These are phyloP conservation scores for Myanophis thanlyinensis DNA, from an alignment of 2,113 vertebrate species.

Conservation along the genomic window DNA sequence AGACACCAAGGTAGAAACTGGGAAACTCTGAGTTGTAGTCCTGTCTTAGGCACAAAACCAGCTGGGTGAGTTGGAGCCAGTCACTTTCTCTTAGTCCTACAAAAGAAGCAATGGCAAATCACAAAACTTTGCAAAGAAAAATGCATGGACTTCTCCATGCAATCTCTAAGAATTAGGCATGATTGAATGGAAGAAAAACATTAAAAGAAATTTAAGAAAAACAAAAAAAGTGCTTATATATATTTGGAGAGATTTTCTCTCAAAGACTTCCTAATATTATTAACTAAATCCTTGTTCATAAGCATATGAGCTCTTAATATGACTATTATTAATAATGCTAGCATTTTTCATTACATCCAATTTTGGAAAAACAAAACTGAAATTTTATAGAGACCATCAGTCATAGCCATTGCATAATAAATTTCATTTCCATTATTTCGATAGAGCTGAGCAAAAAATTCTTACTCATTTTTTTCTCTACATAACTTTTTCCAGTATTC, in stretches of 20 bases:
- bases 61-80: too few species aligned
- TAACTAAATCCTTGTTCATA: background rate
- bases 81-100: background rate
- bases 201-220: background rate
- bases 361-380: background rate
- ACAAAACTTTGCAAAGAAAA: background rate
- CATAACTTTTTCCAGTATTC: background rate
- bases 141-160: background rate
- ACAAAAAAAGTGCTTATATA: background rate
- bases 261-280: background rate
- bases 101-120: background rate
- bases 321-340: background rate
- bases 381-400: background rate
- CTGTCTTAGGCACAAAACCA: too few species aligned
- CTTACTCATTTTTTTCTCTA: background rate
- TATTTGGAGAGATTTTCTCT: background rate
- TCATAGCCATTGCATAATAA: background rate
- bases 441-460: background rate
- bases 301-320: background rate
- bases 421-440: background rate
- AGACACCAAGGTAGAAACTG: too few species aligned
- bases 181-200: background rate
- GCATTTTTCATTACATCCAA: background rate
- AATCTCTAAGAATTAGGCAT: background rate
- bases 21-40: too few species aligned